Base-by-base conservation (phyloP, 92 coral and sea anemone species). In the Epizoanthus stellaris region DNA sequence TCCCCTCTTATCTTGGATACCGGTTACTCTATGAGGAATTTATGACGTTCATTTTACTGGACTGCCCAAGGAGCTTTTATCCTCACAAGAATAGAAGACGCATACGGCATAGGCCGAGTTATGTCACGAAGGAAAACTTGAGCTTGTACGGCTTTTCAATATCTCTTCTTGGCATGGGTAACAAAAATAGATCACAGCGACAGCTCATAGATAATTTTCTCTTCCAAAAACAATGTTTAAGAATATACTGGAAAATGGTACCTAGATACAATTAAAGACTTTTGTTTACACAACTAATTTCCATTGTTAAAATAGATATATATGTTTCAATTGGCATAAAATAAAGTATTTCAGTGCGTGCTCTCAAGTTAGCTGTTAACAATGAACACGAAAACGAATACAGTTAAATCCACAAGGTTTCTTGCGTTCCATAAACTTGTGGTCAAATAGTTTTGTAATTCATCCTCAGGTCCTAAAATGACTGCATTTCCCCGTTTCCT, bases 11-110 rank as follows among this genome's bases (percentile, higher is more conserved):
- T 36, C 72, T 49, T 79, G 70, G 83, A 40, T 57, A 79, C 83
- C 21, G 19, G 39, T 8, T 17, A 70, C 72, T 11, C 59, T 61
- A 4, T n/a, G 45, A 79, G 60, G 83, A 79, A 79, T 79, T 79
- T 20, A 79, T 42, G 83, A 62, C 61, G 34, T 40, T n/a, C 72
- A 25, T 5, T 67, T 34, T 36, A 13, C 47, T 52, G 9, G 9
- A 67, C 72, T 14, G 15, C 72, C 72, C 20, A n/a, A 67, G 25
- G 40, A 7, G 72, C 14, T 42, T 67, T 67, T 13, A 34, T 68
- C 49, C 8, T 10, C 20, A 14, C 52, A 68, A 68, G 73, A 68
- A 68, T 68, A 4, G 73, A 68, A 36, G 21, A 13, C 17, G n/a
- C n/a, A n/a, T n/a, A n/a, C n/a, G n/a, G n/a, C 15, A 30, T 43